These are phyloP conservation scores for Panulirus ornatus DNA, from an alignment of 1,140 invertebrate genomes.

Conservation along the genomic window DNA sequence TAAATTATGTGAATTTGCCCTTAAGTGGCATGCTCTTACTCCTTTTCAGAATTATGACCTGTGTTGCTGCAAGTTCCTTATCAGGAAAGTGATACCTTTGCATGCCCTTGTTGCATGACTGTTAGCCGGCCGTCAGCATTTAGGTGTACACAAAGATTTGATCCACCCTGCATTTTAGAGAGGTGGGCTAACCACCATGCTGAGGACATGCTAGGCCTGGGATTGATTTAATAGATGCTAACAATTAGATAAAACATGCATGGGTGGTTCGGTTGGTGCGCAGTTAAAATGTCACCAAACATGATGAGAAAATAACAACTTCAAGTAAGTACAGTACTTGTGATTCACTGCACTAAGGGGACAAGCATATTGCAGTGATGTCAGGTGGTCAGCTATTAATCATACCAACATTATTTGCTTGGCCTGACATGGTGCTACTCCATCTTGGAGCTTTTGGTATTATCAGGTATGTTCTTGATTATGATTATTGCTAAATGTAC, in stretches of 20 bases:
- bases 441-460: no score
- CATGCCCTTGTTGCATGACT: slow-evolving; percentile 39
- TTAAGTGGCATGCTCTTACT: not conserved
- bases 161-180: not conserved
- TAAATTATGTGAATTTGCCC: not conserved
- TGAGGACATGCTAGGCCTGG: not conserved
- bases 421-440: no score
- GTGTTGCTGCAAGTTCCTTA: not conserved
- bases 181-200: not conserved
- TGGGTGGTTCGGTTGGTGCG: not conserved
- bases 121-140: slow-evolving; percentile 23
- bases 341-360: no score
- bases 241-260: slow-evolving; percentile 4
- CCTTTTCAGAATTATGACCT: not conserved
- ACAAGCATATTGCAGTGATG: not conserved
- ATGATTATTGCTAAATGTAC: no score
- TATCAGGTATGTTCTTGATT: no score
- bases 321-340: not conserved
- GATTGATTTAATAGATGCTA: not conserved
- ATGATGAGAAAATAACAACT: no score
- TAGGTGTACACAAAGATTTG: not conserved
- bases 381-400: no score
- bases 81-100: not conserved
- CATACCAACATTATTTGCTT: no score
- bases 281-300: not conserved